These are phyloP conservation scores for Budorcas taxicolor DNA, from an alignment of 2,113 vertebrate genomes.

Conservation along the genomic window DNA sequence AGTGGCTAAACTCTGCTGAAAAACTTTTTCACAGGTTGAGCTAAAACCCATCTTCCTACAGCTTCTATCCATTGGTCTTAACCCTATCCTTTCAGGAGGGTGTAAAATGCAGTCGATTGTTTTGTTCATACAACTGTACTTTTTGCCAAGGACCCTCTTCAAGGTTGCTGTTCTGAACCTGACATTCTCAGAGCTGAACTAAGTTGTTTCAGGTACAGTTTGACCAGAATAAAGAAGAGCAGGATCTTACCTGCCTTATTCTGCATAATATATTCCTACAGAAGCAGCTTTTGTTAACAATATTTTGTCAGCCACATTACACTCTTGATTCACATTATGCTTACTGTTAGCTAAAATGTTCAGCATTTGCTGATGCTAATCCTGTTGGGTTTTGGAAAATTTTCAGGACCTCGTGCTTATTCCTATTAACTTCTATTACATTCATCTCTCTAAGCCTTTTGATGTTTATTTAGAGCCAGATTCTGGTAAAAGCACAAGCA, in stretches of 20 bases:
- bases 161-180: background rate
- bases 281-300: background rate
- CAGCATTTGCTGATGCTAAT: background rate
- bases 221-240: background rate
- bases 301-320: background rate
- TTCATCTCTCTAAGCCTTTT: background rate
- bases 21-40: background rate
- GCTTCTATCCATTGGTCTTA: background rate
- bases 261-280: background rate
- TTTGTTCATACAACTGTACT: background rate
- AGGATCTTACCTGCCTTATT: background rate
- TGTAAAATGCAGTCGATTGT: background rate
- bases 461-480: background rate
- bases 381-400: background rate
- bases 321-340: background rate
- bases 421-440: background rate
- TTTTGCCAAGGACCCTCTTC: background rate
- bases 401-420: background rate
- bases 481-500: background rate
- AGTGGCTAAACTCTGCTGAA: background rate
- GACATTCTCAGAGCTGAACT: background rate
- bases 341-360: background rate
- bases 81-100: background rate
- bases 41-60: background rate
- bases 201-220: background rate